Percentiles rank a stretch among this genome's conserved stretches.
These are phyloP conservation scores for Eucera pruinosa DNA, from an alignment of 2,888 invertebrate genomes.

Conservation along the genomic window DNA sequence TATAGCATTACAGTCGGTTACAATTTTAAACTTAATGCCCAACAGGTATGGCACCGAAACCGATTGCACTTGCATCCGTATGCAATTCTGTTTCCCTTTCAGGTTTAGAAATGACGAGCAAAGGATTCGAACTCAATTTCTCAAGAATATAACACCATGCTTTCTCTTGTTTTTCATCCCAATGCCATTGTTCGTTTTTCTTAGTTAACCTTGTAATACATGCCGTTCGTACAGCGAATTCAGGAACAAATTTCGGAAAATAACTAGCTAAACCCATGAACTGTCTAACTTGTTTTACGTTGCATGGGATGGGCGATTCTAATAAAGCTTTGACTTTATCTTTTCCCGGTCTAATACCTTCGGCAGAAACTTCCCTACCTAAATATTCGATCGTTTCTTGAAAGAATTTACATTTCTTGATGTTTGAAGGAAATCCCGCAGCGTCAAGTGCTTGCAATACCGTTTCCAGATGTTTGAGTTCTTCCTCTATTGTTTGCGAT, in stretches of 20 bases:
- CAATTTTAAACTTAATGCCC: slow-evolving; percentile 56
- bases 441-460: slow-evolving; percentile 26
- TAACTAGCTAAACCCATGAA: no score
- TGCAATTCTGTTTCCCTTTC: slow-evolving; percentile 18
- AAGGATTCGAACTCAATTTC: not conserved
- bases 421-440: not conserved
- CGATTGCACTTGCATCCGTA: slow-evolving; percentile 37
- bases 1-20: slow-evolving; percentile 14
- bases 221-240: no score
- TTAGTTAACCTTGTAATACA: no score
- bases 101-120: slow-evolving; percentile 16
- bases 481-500: slow-evolving; percentile 20
- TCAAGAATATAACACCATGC: not conserved
- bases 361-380: slow-evolving; percentile 68
- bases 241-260: no score
- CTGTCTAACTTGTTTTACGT: slow-evolving; percentile 1
- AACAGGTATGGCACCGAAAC: slow-evolving; percentile 35
- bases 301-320: not conserved
- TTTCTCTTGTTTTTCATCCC: slow-evolving; percentile 10
- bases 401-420: slow-evolving; percentile 70
- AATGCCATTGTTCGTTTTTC: slow-evolving; percentile 1
- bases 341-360: slow-evolving; percentile 63
- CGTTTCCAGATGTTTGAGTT: no score
- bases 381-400: slow-evolving; percentile 68
- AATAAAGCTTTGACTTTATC: not conserved